Evolutionary conservation across 53 echinoderm and acorn worm genomes (phyloP).

Genomic region (Hippasteria phrygiana): DNA sequence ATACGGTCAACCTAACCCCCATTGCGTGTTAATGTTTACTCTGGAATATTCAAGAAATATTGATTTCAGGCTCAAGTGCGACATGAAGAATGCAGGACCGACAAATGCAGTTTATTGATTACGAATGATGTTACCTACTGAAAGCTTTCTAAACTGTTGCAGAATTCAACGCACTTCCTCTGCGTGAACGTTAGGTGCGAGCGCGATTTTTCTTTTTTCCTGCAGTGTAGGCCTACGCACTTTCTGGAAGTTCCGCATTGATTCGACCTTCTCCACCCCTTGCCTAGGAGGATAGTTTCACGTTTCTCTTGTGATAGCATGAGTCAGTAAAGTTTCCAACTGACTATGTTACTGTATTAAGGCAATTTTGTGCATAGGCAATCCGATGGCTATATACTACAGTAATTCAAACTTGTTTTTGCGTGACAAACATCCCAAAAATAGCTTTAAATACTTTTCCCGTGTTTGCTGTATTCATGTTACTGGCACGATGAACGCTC

Average conservation of each 20-base stretch:
- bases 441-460: too few relatives aligned
- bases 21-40: not conserved
- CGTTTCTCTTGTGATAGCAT: not conserved
- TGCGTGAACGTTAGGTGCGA: not conserved
- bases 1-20: too few relatives aligned
- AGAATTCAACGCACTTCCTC: constrained; percentile 20
- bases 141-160: not conserved
- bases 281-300: not conserved
- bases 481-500: too few relatives aligned
- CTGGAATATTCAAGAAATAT: not conserved
- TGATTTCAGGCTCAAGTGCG: not conserved
- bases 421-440: too few relatives aligned
- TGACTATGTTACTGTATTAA: not conserved
- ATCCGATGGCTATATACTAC: too few relatives aligned
- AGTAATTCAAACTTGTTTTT: too few relatives aligned
- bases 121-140: constrained; percentile 8
- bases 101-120: constrained; percentile 44
- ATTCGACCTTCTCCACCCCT: too few relatives aligned
- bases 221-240: too few relatives aligned
- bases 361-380: not conserved
- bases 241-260: too few relatives aligned
- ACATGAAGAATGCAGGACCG: not conserved
- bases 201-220: not conserved
- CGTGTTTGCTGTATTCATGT: too few relatives aligned
- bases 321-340: not conserved